phyloP scores from a whole-genome alignment of 2,113 vertebrate species.

The Talpa occidentalis region DNA sequence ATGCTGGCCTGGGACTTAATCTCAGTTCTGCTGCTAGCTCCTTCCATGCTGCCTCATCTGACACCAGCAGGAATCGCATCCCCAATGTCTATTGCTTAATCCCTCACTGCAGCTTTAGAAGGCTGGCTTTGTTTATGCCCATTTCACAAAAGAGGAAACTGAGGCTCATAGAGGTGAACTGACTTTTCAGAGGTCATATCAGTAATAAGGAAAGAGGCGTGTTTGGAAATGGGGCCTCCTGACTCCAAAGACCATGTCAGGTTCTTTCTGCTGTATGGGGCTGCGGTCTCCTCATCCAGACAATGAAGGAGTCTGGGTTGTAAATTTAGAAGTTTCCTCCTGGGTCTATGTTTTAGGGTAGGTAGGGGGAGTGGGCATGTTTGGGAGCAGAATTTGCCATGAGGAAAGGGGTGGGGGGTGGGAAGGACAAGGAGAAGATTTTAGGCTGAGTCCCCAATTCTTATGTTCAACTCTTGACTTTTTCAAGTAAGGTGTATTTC shows the following conservation, averaged over 20 bases:
- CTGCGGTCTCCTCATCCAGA: not conserved
- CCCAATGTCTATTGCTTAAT: rapidly evolving
- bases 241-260: not conserved
- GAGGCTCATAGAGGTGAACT: not conserved
- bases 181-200: not conserved
- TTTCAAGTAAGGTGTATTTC: not conserved
- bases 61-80: not conserved
- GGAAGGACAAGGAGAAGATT: not conserved
- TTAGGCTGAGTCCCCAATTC: not conserved
- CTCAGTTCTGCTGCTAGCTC: not conserved
- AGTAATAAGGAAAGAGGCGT: not conserved
- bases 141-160: not conserved
- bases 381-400: not conserved
- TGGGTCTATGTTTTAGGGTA: not conserved
- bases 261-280: not conserved
- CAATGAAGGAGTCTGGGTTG: not conserved
- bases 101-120: not conserved
- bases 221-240: not conserved
- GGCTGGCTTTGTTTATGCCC: not conserved
- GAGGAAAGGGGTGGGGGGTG: not conserved
- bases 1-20: no score
- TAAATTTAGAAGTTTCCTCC: constrained; percentile 20
- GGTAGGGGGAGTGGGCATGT: not conserved
- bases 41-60: rapidly evolving
- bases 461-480: not conserved